Base-by-base conservation (phyloP, 2,113 vertebrate genomes). In the Odocoileus hemionus region DNA sequence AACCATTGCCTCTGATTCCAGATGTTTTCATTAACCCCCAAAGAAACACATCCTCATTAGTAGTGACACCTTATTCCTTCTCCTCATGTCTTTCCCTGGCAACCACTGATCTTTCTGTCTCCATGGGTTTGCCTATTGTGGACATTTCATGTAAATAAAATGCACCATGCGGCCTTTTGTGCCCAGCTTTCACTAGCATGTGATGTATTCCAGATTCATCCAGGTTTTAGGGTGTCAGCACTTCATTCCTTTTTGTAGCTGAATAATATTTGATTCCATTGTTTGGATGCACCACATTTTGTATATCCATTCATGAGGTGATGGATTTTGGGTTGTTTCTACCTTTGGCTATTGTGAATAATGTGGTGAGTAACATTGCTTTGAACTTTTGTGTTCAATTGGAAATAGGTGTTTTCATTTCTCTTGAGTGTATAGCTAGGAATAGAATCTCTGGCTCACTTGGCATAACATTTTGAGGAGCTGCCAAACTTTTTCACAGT, bases 131-230 rank as follows among this genome's bases (percentile, higher is more conserved):
- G 6, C 1, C 14, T 28, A 0, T 28, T 39, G 58, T 50, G 70
- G 57, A 17, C 9, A 0, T 39, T 76, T 50, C 54, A 1, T 6
- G 8, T 36, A 25, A 45, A 5, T 14, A 60, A 8, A 30, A 6
- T 2, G 1, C 2, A 0, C 5, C 1, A 0, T 5, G 61, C 8
- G 43, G 28, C 4, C 26, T 67, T 43, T 58, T 3, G 6, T 0
- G 21, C 11, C 5, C 0, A 7, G 21, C 25, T 8, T 17, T n/a
- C 21, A 5, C 33, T 16, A 8, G 28, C 14, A 0, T 7, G 67
- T 11, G 0, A 6, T 13, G 8, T 30, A n/a, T 43, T 17, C 23
- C 15, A 17, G 47, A 43, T 14, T 23, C 15, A 7, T 43, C 43
- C 25, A 0, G 1, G 23, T 3, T 7, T 9, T 10, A 5, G 54